Evolutionary conservation across 2,113 vertebrate genomes (phyloP).

Genomic region (Damaliscus lunatus): DNA sequence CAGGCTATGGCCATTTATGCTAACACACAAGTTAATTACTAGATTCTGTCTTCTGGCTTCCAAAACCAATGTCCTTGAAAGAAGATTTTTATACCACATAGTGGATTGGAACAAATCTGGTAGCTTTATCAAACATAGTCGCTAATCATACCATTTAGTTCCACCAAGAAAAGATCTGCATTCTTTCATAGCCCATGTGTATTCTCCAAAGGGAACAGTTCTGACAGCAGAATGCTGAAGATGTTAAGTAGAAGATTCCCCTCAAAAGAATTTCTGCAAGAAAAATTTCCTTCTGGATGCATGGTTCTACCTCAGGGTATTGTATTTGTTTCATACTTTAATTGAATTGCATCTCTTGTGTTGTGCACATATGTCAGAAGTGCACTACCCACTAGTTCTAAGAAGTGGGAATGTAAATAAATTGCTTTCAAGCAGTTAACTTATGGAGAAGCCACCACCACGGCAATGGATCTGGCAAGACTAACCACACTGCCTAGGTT

Average conservation of each 20-base stretch:
- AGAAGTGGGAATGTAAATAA: background rate
- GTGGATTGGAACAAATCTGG: background rate
- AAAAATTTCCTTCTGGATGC: background rate
- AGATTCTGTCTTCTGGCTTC: background rate
- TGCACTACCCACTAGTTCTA: background rate
- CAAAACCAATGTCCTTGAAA: conserved; percentile 47
- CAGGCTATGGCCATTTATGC: conserved; percentile 30
- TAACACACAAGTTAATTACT: conserved; percentile 51
- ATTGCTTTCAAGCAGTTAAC: background rate
- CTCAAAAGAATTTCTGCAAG: background rate
- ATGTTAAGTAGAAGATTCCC: background rate
- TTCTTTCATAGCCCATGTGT: background rate
- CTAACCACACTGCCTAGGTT: background rate
- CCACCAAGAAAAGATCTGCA: conserved; percentile 13
- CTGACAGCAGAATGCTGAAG: conserved; percentile 14
- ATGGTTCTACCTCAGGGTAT: background rate
- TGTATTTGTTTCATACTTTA: background rate
- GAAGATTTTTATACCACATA: conserved; percentile 16
- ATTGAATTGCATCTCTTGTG: background rate
- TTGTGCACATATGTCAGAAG: background rate
- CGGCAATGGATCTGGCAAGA: background rate
- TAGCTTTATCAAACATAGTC: background rate
- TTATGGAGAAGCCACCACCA: background rate
- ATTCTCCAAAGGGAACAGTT: conserved; percentile 11
- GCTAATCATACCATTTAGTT: conserved; percentile 2